Percentiles rank a stretch among this genome's conserved stretches.
phyloP scores from a whole-genome alignment of 1,140 invertebrate genomes.

The Hetaerina americana region DNA sequence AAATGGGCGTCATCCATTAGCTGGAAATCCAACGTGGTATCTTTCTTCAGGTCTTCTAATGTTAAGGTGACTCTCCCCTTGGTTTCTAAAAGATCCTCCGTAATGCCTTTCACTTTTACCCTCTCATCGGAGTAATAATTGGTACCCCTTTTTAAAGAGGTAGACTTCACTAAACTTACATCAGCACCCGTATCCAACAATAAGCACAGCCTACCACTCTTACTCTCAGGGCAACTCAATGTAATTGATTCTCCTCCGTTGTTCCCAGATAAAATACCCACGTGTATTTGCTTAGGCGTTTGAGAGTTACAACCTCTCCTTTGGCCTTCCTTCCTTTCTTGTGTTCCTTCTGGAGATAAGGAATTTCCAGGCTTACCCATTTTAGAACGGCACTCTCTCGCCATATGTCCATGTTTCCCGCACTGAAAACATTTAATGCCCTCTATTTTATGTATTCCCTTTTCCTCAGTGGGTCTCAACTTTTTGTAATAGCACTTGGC shows the following conservation, averaged over 20 bases:
- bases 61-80: neutral
- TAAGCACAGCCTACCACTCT: neutral
- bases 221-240: neutral
- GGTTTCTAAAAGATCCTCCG: neutral
- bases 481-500: neutral
- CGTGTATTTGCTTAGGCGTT: neutral
- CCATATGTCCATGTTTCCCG: neutral
- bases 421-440: neutral
- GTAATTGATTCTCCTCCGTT: neutral
- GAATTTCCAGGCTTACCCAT: neutral
- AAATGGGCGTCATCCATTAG: neutral
- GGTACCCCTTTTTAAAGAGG: neutral
- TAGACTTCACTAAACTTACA: neutral
- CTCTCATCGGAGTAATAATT: neutral
- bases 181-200: neutral
- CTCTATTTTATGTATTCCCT: neutral
- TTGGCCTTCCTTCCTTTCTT: neutral
- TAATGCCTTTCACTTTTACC: neutral
- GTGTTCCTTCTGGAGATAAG: neutral
- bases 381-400: neutral
- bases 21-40: neutral
- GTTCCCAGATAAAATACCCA: neutral
- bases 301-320: neutral
- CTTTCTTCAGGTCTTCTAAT: neutral
- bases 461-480: neutral